Evolutionary conservation across 1,140 invertebrate species (phyloP).

Genomic region (Nebria ingens): DNA sequence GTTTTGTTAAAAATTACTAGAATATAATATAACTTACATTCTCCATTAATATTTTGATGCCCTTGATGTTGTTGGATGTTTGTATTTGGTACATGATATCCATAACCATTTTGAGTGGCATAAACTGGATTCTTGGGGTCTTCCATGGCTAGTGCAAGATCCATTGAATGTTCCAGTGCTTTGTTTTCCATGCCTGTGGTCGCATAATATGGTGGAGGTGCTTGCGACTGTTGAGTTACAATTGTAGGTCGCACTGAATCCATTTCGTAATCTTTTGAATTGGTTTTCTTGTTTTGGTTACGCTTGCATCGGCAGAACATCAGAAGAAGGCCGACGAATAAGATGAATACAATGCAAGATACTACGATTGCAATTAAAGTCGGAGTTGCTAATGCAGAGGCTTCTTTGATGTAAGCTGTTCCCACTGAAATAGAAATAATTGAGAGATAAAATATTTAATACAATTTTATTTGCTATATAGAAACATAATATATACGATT

Average conservation of each 20-base stretch:
- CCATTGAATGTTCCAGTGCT: constrained; percentile 76
- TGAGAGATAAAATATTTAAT: constrained; percentile 2
- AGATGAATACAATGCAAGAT: constrained; percentile 65
- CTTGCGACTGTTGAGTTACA: constrained; percentile 67
- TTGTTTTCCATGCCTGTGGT: constrained; percentile 83
- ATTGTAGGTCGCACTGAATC: constrained; percentile 69
- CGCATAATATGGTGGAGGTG: constrained; percentile 74
- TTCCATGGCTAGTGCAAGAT: constrained; percentile 67
- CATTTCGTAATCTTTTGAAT: constrained; percentile 83
- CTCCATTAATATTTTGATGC: constrained; percentile 56
- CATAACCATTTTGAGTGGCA: constrained; percentile 71
- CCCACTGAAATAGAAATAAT: constrained; percentile 49
- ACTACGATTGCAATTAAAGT: constrained; percentile 73
- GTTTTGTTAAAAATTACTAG: not conserved
- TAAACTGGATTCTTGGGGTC: constrained; percentile 72
- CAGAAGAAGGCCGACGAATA: constrained; percentile 64
- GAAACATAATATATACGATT: not conserved
- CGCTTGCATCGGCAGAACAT: constrained; percentile 80
- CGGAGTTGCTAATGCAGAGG: constrained; percentile 61
- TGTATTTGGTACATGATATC: constrained; percentile 54
- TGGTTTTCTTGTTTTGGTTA: constrained; percentile 67
- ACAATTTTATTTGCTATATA: constrained; percentile 10
- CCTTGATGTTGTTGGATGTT: constrained; percentile 37
- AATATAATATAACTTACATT: constrained; percentile 47
- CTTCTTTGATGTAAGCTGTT: constrained; percentile 65